Conservation (phyloP, 2,797 vertebrate genomes). For the Naso thynnoides region DNA sequence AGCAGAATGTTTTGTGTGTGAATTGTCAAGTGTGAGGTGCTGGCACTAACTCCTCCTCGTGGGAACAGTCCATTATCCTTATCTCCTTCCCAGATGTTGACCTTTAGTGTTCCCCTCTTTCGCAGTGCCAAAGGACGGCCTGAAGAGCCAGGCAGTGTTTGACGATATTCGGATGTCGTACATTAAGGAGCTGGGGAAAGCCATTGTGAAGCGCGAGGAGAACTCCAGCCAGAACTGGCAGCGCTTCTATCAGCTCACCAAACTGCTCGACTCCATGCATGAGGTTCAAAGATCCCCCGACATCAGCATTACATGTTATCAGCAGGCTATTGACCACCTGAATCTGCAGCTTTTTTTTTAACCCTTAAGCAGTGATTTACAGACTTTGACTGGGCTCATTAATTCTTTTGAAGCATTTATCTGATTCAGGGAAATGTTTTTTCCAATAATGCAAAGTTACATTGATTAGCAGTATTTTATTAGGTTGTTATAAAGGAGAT, state of each 20-base stretch:
- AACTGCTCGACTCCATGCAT: conserved; percentile 99
- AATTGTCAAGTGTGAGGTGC: neutral
- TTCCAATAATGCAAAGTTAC: neutral
- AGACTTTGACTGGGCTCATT: conserved; percentile 1
- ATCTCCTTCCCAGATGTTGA: conserved; percentile 35
- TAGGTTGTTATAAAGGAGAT: too few species aligned
- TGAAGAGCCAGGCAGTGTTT: conserved; percentile 96
- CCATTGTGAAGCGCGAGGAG: conserved; percentile 98
- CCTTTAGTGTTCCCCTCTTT: conserved; percentile 27
- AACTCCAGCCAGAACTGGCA: conserved; percentile 99
- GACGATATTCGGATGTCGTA: conserved; percentile 99
- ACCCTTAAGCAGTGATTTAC: conserved; percentile 1
- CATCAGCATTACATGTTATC: neutral
- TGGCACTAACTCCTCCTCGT: neutral
- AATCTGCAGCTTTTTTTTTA: neutral
- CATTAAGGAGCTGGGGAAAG: conserved; percentile 98
- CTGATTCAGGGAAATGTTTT: neutral
- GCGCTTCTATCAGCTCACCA: conserved; percentile 98
- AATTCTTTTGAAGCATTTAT: conserved; percentile 1
- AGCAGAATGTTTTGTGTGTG: neutral
- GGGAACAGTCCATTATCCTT: neutral
- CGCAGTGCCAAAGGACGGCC: conserved; percentile 96
- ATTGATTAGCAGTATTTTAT: too few species aligned
- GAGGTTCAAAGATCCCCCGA: conserved; percentile 85
- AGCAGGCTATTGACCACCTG: conserved; percentile 13